phyloP scores from a whole-genome alignment of 2,797 vertebrate genomes.

The Pseudochromis fuscus region DNA sequence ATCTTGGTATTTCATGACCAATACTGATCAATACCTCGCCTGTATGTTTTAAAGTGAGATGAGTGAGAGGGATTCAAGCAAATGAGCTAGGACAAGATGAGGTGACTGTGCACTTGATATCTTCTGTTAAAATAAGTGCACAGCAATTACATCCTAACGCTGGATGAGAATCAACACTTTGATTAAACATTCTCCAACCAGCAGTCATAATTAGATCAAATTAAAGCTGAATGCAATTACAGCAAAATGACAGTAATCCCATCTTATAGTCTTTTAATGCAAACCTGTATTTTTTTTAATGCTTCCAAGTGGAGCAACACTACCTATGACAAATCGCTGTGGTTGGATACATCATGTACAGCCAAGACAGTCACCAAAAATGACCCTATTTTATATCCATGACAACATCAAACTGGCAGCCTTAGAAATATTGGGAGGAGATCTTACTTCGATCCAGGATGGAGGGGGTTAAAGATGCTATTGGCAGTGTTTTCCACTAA shows the following conservation, averaged over 20 bases:
- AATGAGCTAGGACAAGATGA: neutral
- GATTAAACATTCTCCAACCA: conserved; percentile 17
- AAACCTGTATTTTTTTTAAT: neutral
- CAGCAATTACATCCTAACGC: conserved; percentile 10
- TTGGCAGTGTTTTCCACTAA: conserved; percentile 20
- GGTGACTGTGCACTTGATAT: conserved; percentile 19
- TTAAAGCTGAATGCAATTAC: conserved; percentile 10
- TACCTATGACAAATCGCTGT: neutral
- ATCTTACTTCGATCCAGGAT: no score
- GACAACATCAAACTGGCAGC: neutral
- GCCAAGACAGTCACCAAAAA: neutral
- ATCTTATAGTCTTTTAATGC: neutral
- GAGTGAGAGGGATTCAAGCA: neutral
- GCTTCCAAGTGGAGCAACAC: neutral
- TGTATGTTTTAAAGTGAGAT: no score
- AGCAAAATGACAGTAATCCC: conserved; percentile 1
- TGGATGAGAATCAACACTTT: conserved; percentile 8
- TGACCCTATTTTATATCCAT: neutral
- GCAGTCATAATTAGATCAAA: conserved; percentile 19
- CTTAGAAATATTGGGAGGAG: neutral
- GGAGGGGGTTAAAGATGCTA: neutral
- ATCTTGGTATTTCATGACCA: neutral
- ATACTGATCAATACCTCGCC: no score
- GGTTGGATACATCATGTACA: conserved; percentile 8
- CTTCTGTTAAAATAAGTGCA: conserved; percentile 18